Evolutionary conservation across 2,888 invertebrate genomes (phyloP), one percentile per base, ranked within the genome.

Genomic region (Ecdyonurus torrentis): DNA sequence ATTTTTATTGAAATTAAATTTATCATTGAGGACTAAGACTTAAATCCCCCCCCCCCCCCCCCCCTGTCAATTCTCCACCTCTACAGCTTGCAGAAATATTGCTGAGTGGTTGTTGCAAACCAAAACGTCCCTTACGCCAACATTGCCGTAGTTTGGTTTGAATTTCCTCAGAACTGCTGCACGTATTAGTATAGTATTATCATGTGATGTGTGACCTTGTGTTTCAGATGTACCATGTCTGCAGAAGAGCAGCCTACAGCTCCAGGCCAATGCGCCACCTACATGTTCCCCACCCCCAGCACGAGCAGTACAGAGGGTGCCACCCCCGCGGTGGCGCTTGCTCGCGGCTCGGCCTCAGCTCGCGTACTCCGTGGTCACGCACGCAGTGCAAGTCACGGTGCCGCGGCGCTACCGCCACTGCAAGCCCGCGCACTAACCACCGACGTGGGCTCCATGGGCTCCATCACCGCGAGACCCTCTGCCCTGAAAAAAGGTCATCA

Each of bases 311-410:
- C 67, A 24, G 58, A 53, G 25, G 25, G 61, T 25, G 53, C 63
- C 19, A 55, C 55, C 19, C 19, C 59, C 53, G 59, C 64, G 53
- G 59, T 66, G 60, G 65, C 63, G 25, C 61, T 64, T 58, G 58
- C 64, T 52, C 62, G 59, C 52, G 66, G 64, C 66, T 61, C 60
- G 63, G 69, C 20, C 65, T 66, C 74, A 74, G 64, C 74, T 75
- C 70, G 73, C 75, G 64, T 75, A 37, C 62, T 23, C 59, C 68
- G 66, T 65, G 77, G 77, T 1, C 91, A 91, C 74, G 83, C 85
- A 66, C 82, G 91, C 66, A 91, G 91, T 69, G 84, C 89, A 69
- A 91, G 91, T 74, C 91, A 91, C 62, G 90, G 90, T 65, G 82
- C 82, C 24, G 76, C 79, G 22, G 69, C 74, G 59, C 78, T 78